phyloP scores from a whole-genome alignment of 2,888 invertebrate species.

The Dryomyza anilis region DNA sequence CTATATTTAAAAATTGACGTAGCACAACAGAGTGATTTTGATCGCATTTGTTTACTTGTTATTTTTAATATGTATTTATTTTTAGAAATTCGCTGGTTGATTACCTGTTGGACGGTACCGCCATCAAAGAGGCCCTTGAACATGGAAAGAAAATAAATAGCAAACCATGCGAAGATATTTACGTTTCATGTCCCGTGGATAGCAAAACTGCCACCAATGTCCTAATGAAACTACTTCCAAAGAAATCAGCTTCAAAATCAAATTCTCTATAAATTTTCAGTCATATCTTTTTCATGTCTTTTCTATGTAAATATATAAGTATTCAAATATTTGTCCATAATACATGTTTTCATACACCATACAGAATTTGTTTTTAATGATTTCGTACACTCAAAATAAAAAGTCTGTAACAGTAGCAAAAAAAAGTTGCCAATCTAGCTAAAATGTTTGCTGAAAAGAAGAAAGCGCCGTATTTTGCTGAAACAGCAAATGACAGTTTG shows the following conservation, averaged over 20 bases:
- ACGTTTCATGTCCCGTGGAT: slow-evolving; percentile 72
- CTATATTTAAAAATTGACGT: background rate
- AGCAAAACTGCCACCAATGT: slow-evolving; percentile 71
- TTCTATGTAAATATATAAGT: too few species aligned
- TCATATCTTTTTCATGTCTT: too few species aligned
- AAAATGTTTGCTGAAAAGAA: too few species aligned
- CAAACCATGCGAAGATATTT: slow-evolving; percentile 66
- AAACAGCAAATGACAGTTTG: too few species aligned
- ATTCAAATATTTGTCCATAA: too few species aligned
- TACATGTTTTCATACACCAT: too few species aligned
- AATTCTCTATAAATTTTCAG: background rate
- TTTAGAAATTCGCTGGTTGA: slow-evolving; percentile 72
- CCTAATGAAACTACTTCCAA: slow-evolving; percentile 71
- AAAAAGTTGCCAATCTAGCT: too few species aligned
- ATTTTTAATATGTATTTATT: slow-evolving; percentile 7
- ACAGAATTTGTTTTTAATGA: too few species aligned
- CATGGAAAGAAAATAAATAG: slow-evolving; percentile 64
- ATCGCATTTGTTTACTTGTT: background rate
- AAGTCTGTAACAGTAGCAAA: too few species aligned
- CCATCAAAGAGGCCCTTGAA: slow-evolving; percentile 72
- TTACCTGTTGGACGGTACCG: slow-evolving; percentile 74
- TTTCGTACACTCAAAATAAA: too few species aligned
- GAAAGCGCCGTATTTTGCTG: too few species aligned
- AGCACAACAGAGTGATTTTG: background rate
- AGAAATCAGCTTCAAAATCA: slow-evolving; percentile 38